Evolutionary conservation across 2,113 vertebrate genomes (phyloP).

Genomic region (Salvator merianae): DNA sequence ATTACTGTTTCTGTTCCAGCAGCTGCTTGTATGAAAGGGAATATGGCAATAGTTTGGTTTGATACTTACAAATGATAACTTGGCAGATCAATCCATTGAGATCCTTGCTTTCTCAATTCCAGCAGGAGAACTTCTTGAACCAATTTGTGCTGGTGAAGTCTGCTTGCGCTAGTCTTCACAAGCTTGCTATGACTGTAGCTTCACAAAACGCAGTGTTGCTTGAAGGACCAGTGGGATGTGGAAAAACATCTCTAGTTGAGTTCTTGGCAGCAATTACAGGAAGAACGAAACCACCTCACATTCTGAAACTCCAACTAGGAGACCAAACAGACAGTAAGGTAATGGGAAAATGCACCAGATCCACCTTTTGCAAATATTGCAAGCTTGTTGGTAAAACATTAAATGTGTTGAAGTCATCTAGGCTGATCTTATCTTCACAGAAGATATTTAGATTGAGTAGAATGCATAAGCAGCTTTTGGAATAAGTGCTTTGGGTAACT

Average conservation of each 20-base stretch:
- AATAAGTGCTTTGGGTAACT: too few species aligned
- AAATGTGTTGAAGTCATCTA: too few species aligned
- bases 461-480: neutral
- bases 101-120: constrained; percentile 28
- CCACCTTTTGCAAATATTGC: neutral
- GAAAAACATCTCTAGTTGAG: constrained; percentile 93
- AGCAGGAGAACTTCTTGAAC: constrained; percentile 55
- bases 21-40: neutral
- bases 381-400: neutral
- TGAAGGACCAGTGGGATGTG: constrained; percentile 96
- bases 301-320: constrained; percentile 96
- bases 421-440: neutral
- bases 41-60: neutral
- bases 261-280: constrained; percentile 87
- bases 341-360: constrained; percentile 38
- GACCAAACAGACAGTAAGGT: constrained; percentile 99
- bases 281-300: constrained; percentile 83
- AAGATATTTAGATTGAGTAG: neutral
- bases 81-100: neutral
- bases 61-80: neutral
- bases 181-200: constrained; percentile 89
- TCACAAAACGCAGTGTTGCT: constrained; percentile 89
- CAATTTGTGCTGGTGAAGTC: constrained; percentile 89
- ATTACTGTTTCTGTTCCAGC: neutral
- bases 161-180: constrained; percentile 85